Base-by-base conservation (phyloP, 2,113 vertebrate genomes). In the Mus pahari region DNA sequence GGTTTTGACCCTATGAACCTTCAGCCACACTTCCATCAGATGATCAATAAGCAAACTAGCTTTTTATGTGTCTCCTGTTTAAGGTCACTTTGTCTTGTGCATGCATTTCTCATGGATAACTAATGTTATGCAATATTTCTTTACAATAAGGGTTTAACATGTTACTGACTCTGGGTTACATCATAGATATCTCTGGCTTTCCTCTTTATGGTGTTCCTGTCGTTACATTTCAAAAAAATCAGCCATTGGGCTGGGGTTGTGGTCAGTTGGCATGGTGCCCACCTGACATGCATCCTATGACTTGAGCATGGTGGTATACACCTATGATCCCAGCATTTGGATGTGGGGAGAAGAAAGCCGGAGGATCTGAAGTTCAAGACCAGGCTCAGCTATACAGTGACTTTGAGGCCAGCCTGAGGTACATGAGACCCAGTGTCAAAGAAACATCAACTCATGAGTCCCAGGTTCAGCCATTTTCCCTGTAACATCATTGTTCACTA, bases 401-500 rank as follows among this genome's bases (percentile, higher is more conserved):
- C 14, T 73, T 6, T 31, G 70, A 42, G 24, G 50, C 13, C 66
- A 39, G 36, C 86, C 68, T 42, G 22, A 24, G 36, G 28, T 31
- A 58, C 8, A 12, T 12, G 42, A 70, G 24, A 5, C 24, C 39
- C 42, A 31, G 60, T 12, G 5, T 64, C 60, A 39, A 82, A 82
- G 14, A 71, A 66, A 84, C 28, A 62, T 10, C 0, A 26, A 31
- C 24, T 62, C n/a, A 5, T 14, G 82, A 84, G 17, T 19, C 4
- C 12, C 5, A 36, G 3, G 24, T 39, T 5, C 12, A 33, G 24
- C n/a, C 26, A 3, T 28, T 66, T 20, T 1, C 68, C 70, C 55
- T 17, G 0, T 0, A 3, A 5, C 11, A 33, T 60, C 64, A 1
- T 2, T 0, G 0, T 1, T 33, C 19, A 0, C 24, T 12, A 0